Evolutionary conservation across 2,797 vertebrate species (phyloP).

Genomic region (Acrossocheilus wenchowensis): DNA sequence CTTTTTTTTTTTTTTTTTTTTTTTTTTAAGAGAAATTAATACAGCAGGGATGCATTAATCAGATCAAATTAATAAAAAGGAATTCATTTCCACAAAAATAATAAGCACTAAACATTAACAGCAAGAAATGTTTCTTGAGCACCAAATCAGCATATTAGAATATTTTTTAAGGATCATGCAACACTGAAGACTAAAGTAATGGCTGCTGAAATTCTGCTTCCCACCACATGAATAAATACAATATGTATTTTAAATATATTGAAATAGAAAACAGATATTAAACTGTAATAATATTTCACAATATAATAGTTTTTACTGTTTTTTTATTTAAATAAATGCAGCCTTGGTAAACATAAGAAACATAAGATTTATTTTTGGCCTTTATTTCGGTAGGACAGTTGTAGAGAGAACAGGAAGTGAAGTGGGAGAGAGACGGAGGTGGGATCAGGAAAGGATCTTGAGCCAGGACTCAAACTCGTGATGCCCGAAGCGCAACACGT

Average conservation of each 20-base stretch:
- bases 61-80: background rate
- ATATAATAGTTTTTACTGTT: background rate
- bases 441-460: background rate
- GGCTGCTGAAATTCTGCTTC: background rate
- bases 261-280: background rate
- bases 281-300: background rate
- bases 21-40: background rate
- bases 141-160: background rate
- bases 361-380: background rate
- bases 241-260: background rate
- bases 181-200: background rate
- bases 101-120: background rate
- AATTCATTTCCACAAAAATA: background rate
- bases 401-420: background rate
- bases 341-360: background rate
- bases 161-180: background rate
- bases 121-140: background rate
- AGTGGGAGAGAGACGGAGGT: background rate
- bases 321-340: background rate
- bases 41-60: background rate
- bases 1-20: background rate
- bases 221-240: background rate
- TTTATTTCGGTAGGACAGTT: background rate
- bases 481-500: background rate
- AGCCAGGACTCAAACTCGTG: background rate